phyloP scores from a whole-genome alignment of 2,797 vertebrate species.

The Pipistrellus pipistrellus region DNA sequence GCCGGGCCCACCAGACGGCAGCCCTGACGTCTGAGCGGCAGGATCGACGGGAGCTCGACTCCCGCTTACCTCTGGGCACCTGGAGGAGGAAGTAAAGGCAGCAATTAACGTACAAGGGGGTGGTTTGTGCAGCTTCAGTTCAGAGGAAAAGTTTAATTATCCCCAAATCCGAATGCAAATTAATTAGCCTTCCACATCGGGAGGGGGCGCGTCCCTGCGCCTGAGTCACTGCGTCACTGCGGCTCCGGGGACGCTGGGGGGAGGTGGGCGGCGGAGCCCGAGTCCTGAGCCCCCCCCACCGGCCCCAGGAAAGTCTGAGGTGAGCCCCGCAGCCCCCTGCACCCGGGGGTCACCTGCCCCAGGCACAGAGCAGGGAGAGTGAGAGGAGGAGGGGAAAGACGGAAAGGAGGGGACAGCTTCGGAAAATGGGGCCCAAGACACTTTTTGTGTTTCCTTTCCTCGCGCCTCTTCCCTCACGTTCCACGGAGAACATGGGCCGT shows the following conservation, averaged over 20 bases:
- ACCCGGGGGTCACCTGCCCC: not conserved
- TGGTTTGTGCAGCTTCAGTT: constrained; percentile 35
- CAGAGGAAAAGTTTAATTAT: constrained; percentile 86
- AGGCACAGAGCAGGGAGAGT: not conserved
- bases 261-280: not conserved
- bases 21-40: not conserved
- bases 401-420: not conserved
- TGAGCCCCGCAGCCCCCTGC: not conserved
- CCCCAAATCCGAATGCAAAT: constrained; percentile 83
- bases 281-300: not conserved
- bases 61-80: constrained; percentile 59
- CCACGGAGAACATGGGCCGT: not conserved
- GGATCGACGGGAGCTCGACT: not conserved
- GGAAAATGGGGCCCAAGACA: not conserved
- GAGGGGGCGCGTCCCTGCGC: constrained; percentile 42
- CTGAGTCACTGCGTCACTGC: constrained; percentile 59
- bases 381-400: not conserved
- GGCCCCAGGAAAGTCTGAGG: not conserved
- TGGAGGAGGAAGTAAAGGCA: constrained; percentile 67
- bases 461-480: not conserved
- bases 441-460: not conserved
- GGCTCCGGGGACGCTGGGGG: not conserved
- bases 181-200: constrained; percentile 82
- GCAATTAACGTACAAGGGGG: constrained; percentile 41
- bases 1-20: not conserved